These are phyloP conservation scores for Eurystomus gularis DNA, from an alignment of 2,113 vertebrate genomes.

Conservation along the genomic window DNA sequence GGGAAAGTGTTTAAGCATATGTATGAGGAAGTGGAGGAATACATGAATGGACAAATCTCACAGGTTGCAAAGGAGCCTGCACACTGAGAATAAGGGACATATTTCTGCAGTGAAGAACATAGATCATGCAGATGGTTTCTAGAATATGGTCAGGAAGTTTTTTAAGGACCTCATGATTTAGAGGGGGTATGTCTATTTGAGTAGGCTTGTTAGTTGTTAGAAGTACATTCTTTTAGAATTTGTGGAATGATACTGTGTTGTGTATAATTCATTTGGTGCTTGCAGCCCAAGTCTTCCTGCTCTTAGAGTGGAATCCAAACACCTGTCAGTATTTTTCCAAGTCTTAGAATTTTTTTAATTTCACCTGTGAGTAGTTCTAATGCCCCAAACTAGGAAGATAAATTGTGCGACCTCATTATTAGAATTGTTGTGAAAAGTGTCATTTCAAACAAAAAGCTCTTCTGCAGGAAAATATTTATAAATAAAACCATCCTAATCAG, in stretches of 20 bases:
- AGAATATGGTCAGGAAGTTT: neutral
- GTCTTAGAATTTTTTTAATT: neutral
- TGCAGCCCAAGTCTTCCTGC: fast-evolving
- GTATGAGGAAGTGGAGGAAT: neutral
- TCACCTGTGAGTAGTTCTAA: neutral
- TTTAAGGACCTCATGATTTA: neutral
- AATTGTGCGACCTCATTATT: neutral
- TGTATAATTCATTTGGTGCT: neutral
- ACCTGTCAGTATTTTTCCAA: neutral
- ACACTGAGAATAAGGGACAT: neutral
- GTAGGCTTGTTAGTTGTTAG: neutral
- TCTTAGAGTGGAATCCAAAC: neutral
- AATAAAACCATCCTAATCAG: neutral
- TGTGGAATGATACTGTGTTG: neutral
- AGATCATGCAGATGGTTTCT: neutral
- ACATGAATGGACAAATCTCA: neutral
- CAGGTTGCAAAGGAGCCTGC: neutral
- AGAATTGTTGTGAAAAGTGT: neutral
- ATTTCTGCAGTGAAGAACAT: neutral
- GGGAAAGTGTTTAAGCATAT: neutral
- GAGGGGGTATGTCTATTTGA: neutral
- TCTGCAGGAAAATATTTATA: neutral
- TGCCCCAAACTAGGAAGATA: neutral
- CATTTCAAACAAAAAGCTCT: neutral
- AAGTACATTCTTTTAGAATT: neutral